These are phyloP conservation scores for Acrossocheilus fasciatus DNA, from an alignment of 2,797 vertebrate species.

Conservation along the genomic window DNA sequence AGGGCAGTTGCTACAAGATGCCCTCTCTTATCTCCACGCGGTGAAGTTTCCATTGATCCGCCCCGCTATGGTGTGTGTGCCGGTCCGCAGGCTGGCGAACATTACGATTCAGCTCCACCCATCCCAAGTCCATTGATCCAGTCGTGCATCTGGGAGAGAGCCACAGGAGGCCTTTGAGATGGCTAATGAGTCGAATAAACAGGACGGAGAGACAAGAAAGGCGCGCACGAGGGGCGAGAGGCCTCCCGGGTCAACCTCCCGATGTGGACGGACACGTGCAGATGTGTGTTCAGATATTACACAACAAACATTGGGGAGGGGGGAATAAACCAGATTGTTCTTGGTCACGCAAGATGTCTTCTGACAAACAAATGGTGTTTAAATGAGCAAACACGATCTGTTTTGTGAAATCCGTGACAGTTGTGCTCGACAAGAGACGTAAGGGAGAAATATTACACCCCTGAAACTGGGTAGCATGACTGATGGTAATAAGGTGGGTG, in stretches of 20 bases:
- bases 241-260: constrained; percentile 34
- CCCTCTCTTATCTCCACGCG: constrained; percentile 59
- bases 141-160: constrained; percentile 48
- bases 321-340: neutral
- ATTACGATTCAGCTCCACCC: constrained; percentile 60
- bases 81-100: constrained; percentile 44
- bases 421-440: constrained; percentile 17
- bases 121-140: constrained; percentile 57
- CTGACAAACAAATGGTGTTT: constrained; percentile 39
- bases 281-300: neutral
- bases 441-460: constrained; percentile 36
- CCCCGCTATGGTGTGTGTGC: constrained; percentile 53
- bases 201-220: constrained; percentile 43
- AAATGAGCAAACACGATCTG: neutral
- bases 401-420: constrained; percentile 41
- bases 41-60: constrained; percentile 57
- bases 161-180: constrained; percentile 40
- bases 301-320: neutral
- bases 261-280: constrained; percentile 1
- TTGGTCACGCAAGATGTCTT: constrained; percentile 22
- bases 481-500: constrained; percentile 54
- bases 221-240: neutral
- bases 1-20: constrained; percentile 53
- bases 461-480: constrained; percentile 42
- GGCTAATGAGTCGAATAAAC: constrained; percentile 63